These are phyloP conservation scores for Pheosia tremula DNA, from an alignment of 2,888 invertebrate species.

Conservation along the genomic window DNA sequence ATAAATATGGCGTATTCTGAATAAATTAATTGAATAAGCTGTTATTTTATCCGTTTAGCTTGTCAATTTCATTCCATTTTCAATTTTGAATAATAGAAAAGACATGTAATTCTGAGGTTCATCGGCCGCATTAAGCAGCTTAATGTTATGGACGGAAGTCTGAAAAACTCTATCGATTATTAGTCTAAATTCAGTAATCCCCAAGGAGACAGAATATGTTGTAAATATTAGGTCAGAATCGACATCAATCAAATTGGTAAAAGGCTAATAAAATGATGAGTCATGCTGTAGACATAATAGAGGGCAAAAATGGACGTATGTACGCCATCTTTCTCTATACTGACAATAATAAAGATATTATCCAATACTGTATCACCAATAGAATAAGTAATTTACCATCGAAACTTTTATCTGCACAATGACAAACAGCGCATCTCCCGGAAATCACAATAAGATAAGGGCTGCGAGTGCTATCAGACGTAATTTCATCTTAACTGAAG, in stretches of 20 bases:
- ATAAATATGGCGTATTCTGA: conserved; percentile 16
- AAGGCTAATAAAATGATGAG: background rate
- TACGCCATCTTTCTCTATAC: background rate
- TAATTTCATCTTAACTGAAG: conserved; percentile 65
- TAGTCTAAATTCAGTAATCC: too few relatives aligned
- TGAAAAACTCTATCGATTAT: too few relatives aligned
- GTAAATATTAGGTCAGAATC: too few relatives aligned
- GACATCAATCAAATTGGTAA: too few relatives aligned
- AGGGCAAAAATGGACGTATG: background rate
- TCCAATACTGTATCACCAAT: conserved; percentile 3
- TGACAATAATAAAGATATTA: conserved; percentile 10
- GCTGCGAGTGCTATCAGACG: conserved; percentile 56
- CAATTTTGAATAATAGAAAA: too few relatives aligned
- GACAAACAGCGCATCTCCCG: conserved; percentile 42
- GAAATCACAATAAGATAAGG: conserved; percentile 56
- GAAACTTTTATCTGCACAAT: conserved; percentile 26
- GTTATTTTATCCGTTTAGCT: too few relatives aligned
- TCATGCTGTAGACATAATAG: background rate
- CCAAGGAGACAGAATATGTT: too few relatives aligned
- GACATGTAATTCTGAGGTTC: too few relatives aligned
- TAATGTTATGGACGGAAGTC: too few relatives aligned
- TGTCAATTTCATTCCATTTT: too few relatives aligned
- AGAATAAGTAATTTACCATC: conserved; percentile 16
- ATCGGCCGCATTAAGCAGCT: too few relatives aligned
- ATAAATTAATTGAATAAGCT: conserved; percentile 14